Percentiles rank a stretch among this genome's conserved stretches.
These are phyloP conservation scores for Scaptodrosophila latifasciaeformis DNA, from an alignment of 2,888 invertebrate genomes.

Conservation along the genomic window DNA sequence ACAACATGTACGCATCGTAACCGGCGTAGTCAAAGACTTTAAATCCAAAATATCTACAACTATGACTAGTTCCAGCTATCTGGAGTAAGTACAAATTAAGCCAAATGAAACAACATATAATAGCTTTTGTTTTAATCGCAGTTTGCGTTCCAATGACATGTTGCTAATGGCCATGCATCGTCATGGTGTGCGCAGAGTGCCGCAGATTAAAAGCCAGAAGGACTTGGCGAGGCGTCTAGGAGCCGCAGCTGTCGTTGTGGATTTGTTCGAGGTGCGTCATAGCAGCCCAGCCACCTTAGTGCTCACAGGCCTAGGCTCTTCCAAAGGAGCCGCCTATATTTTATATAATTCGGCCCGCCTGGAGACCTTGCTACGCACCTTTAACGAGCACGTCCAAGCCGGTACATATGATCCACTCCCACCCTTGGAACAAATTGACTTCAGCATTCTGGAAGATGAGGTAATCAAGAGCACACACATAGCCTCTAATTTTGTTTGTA, in stretches of 20 bases:
- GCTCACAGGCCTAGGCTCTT: slow-evolving; percentile 66
- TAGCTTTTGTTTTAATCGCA: slow-evolving; percentile 52
- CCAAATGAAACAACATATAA: no score
- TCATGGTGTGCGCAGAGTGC: slow-evolving; percentile 79
- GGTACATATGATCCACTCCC: slow-evolving; percentile 80
- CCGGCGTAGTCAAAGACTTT: slow-evolving; percentile 39
- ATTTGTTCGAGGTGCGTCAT: slow-evolving; percentile 81
- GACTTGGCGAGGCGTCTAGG: slow-evolving; percentile 79
- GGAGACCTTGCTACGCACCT: slow-evolving; percentile 80
- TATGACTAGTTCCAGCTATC: slow-evolving; percentile 27
- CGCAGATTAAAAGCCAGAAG: no score
- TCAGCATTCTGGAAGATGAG: slow-evolving; percentile 80
- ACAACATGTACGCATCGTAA: no score
- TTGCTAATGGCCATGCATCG: slow-evolving; percentile 82
- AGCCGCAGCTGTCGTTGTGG: slow-evolving; percentile 81
- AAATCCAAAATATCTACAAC: slow-evolving; percentile 24
- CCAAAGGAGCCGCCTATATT: slow-evolving; percentile 81
- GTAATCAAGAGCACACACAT: no score
- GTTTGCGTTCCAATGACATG: slow-evolving; percentile 80
- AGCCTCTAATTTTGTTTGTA: neutral
- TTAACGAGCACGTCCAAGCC: slow-evolving; percentile 77
- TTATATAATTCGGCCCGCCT: slow-evolving; percentile 87
- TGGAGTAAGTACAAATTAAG: slow-evolving; percentile 29
- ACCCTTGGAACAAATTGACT: slow-evolving; percentile 78
- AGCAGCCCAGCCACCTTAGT: slow-evolving; percentile 78